Evolutionary conservation across 2,888 invertebrate species (phyloP), one percentile per base, ranked within the genome.

Genomic region (Beris morrisii): DNA sequence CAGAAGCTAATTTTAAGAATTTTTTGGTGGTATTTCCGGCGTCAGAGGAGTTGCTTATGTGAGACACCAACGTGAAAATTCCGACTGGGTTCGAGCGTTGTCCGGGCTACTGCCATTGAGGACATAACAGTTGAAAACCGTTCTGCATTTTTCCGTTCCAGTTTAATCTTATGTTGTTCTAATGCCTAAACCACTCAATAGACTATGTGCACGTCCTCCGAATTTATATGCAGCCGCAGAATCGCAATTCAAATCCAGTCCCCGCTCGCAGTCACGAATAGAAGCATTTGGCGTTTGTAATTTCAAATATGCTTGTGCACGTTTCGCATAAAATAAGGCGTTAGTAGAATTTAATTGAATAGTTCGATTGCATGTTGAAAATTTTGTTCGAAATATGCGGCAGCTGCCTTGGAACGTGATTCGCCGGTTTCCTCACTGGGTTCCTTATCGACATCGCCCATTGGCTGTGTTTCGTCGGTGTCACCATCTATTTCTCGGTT

Each of bases 221-320:
- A 92, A 95, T 81, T 97, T 97, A 79, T 93, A 93, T 0, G 91
- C 93, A 12, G 91, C 87, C 0, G 96, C 95, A 69, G 94, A 95
- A 79, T 97, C 96, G 46, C 94, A 92, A 80, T 97, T 97, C 57
- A 96, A 82, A 75, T 91, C 89, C 59, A 97, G 82, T 0, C 96
- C 97, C 70, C 86, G 87, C 58, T 91, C 86, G 78, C 96, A 96
- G 79, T 97, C 97, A 69, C 90, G 88, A 73, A 97, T 95, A 70
- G 95, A 95, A 5, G 95, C 94, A 76, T 92, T 91, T n/a, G 95
- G 93, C 78, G 92, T 94, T 74, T 89, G 87, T 71, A 91, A 78
- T 76, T 91, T 87, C 54, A 96, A 81, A 76, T 88, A 93, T 1
- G 87, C 83, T 81, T 93, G 93, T 57, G 95, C 96, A 73, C 97